Evolutionary conservation across 1,140 invertebrate species (phyloP), one percentile per base, ranked within the genome.

Genomic region (Heterodera carotae): DNA sequence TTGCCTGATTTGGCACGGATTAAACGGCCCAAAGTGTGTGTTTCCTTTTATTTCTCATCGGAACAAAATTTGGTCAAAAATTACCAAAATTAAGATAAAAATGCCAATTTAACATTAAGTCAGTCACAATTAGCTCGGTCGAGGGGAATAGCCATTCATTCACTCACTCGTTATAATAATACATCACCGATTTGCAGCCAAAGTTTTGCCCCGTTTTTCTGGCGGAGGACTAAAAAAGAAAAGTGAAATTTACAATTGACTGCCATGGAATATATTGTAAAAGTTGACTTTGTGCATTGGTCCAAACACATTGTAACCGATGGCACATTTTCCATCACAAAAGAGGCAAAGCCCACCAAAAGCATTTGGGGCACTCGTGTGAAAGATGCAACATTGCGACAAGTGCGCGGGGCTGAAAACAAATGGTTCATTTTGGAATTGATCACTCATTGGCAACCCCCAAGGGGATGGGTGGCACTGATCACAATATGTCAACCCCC

Each of bases 301-400:
- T 87, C 85, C 7, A 87, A 77, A 71, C 85, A 87, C 86, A 88
- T 88, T 31, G 86, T 86, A 5, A 87, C 85, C 4, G 85, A 87
- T 36, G 85, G 85, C 33, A 87, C 85, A 66, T 88, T 88, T 75
- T 87, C 85, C 86, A 87, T 88, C 12, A 87, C 85, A 80, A 87
- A 87, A 36, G 85, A 86, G 56, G 85, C 85, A 75, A 87, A 87
- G 62, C 85, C 85, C 59, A 87, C 85, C 5, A 87, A 76, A 62
- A 87, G 84, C 86, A 85, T 87, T 79, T 87, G 85, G 27, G 87
- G 85, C 27, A 87, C 85, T 15, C 85, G 82, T 10, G 81, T 84
- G 80, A 87, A 87, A 27, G 87, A 86, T 8, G 85, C 78, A 48
- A 83, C 78, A 69, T 87, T 86, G 53, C 85, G 83, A 75, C 85